Conservation (phyloP, 1,140 invertebrate species). For the Bombus picipes region DNA sequence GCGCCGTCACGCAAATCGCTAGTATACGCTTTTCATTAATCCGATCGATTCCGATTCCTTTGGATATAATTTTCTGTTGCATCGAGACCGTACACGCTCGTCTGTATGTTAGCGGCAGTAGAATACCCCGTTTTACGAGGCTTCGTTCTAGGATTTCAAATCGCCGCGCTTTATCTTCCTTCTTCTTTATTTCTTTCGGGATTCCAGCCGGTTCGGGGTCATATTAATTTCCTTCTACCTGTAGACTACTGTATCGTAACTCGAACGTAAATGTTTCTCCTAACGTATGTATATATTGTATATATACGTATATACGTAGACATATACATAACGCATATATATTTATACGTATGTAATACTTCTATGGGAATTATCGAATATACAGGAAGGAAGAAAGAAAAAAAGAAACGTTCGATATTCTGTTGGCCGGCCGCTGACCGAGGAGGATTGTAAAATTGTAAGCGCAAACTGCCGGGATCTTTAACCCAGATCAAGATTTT, state of each 20-base stretch:
- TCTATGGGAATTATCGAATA: conserved; percentile 31
- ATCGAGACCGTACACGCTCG: neutral
- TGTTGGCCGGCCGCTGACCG: neutral
- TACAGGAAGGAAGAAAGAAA: neutral
- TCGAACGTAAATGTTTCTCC: conserved; percentile 22
- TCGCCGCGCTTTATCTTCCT: conserved; percentile 13
- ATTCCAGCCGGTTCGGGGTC: conserved; percentile 11
- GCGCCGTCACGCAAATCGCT: conserved; percentile 38
- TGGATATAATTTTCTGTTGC: conserved; percentile 32
- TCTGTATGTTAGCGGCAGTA: neutral
- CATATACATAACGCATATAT: too few relatives aligned
- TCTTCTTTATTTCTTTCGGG: conserved; percentile 33
- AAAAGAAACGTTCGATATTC: neutral
- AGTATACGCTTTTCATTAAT: conserved; percentile 32
- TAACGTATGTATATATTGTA: neutral
- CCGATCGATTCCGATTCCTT: conserved; percentile 49
- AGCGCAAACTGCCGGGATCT: conserved; percentile 28
- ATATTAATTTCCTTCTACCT: conserved; percentile 43
- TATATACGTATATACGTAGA: too few relatives aligned
- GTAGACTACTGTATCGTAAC: conserved; percentile 13
- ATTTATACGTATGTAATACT: neutral
- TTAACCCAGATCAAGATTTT: conserved; percentile 46
- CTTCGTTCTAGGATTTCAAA: conserved; percentile 30
- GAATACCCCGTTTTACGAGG: conserved; percentile 46
- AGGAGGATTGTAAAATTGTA: conserved; percentile 45